Base-by-base conservation (phyloP, 2,113 vertebrate genomes). In the Dromiciops gliroides region DNA sequence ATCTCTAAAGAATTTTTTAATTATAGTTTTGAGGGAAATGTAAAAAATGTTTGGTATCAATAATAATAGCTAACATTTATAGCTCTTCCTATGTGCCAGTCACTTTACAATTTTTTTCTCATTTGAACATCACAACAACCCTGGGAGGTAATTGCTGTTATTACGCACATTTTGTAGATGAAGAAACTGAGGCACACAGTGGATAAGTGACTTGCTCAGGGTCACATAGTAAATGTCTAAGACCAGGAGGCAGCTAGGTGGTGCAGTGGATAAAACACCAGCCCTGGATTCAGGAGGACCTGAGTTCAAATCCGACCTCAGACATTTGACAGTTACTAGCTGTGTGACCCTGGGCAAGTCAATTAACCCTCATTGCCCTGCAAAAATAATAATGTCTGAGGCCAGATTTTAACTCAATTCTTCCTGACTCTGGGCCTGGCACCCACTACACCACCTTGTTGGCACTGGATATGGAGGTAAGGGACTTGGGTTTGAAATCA, bases 11-110 rank as follows among this genome's bases (percentile, higher is more conserved):
- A 95, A 92, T n/a, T 90, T 96, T 95, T 92, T 49, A 89, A 96
- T 44, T 93, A 89, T 51, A 83, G n/a, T 91, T 94, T 49, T 94
- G n/a, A 51, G 25, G 48, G 26, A 95, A 50, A 31, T 94, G 90
- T 96, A 89, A 93, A 97, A 95, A 96, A 90, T 92, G n/a, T 75
- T 7, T n/a, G 37, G 37, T 16, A 75, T 75, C 60, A 75, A n/a
- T 75, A n/a, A 75, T 16, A 75, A 75, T 16, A 56, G 67, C 5
- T 44, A n/a, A 75, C 67, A 75, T 83, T 83, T 83, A 6, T 22
- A 83, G n/a, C n/a, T 83, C 14, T 83, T 83, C 14, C 6, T 83
- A 44, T 83, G 6, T 83, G 37, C 37, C 67, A 75, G 67, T 1
- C 37, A 75, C 19, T 75, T 75, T n/a, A 1, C 37, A 75, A 75